These are phyloP conservation scores for Oryctolagus cuniculus DNA, from an alignment of 2,113 vertebrate genomes.

Conservation along the genomic window DNA sequence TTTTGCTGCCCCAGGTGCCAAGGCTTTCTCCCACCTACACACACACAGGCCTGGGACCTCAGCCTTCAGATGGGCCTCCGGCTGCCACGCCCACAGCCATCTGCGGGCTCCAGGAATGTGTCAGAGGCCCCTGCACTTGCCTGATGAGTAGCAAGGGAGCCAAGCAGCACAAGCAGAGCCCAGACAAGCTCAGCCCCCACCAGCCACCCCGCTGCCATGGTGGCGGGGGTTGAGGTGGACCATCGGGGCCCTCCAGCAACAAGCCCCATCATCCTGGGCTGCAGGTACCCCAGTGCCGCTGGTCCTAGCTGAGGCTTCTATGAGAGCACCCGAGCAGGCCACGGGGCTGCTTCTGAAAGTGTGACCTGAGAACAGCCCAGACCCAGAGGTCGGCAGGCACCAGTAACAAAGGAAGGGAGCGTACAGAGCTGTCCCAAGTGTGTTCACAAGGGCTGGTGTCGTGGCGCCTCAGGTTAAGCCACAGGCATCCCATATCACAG, in stretches of 20 bases:
- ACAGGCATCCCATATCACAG: too few relatives aligned
- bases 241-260: not conserved
- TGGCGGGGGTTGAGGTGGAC: not conserved
- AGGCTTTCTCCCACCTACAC: not conserved
- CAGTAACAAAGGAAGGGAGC: not conserved
- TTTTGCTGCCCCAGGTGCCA: fast-evolving
- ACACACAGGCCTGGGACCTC: not conserved
- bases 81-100: not conserved
- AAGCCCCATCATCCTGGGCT: not conserved
- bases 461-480: too few relatives aligned
- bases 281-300: not conserved
- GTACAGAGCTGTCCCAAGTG: not conserved
- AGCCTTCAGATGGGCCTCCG: not conserved
- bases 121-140: not conserved
- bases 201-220: not conserved
- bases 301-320: not conserved
- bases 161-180: not conserved
- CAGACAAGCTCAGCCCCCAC: not conserved
- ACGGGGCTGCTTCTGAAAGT: not conserved
- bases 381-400: not conserved
- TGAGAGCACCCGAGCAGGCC: not conserved
- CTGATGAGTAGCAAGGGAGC: not conserved
- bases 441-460: not conserved
- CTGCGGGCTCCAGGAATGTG: not conserved
- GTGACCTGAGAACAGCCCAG: not conserved